Percentiles rank a stretch among this genome's conserved stretches.
phyloP scores from a whole-genome alignment of 2,113 vertebrate species.

The Tragelaphus imberbis region DNA sequence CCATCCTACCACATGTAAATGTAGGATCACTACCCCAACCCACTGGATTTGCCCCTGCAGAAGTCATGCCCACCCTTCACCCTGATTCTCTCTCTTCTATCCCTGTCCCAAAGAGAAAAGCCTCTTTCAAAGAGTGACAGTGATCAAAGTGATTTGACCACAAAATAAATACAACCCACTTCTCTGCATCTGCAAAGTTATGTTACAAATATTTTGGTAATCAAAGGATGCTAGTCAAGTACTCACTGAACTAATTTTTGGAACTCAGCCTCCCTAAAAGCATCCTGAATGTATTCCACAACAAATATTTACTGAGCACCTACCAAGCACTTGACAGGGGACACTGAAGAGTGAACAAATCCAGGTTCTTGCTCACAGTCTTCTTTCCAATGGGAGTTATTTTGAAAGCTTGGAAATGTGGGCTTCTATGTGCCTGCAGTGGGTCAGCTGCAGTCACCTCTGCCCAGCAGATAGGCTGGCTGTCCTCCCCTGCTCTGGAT shows the following conservation, averaged over 20 bases:
- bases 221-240: not conserved
- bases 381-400: not conserved
- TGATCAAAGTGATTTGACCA: not conserved
- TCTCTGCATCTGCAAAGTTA: not conserved
- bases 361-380: not conserved
- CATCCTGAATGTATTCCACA: not conserved
- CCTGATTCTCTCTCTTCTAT: not conserved
- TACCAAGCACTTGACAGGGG: not conserved
- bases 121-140: not conserved
- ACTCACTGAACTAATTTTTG: not conserved
- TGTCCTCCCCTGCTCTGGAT: not conserved
- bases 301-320: not conserved
- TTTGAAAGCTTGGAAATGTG: not conserved
- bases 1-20: not conserved
- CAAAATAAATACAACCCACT: not conserved
- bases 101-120: not conserved
- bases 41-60: not conserved
- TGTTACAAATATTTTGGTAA: constrained; percentile 2
- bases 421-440: not conserved
- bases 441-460: not conserved
- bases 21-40: not conserved
- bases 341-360: not conserved
- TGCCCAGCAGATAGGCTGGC: not conserved
- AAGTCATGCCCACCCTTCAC: not conserved
- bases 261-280: not conserved